These are phyloP conservation scores for Distichodus sexfasciatus DNA, from an alignment of 2,797 vertebrate species.

Conservation along the genomic window DNA sequence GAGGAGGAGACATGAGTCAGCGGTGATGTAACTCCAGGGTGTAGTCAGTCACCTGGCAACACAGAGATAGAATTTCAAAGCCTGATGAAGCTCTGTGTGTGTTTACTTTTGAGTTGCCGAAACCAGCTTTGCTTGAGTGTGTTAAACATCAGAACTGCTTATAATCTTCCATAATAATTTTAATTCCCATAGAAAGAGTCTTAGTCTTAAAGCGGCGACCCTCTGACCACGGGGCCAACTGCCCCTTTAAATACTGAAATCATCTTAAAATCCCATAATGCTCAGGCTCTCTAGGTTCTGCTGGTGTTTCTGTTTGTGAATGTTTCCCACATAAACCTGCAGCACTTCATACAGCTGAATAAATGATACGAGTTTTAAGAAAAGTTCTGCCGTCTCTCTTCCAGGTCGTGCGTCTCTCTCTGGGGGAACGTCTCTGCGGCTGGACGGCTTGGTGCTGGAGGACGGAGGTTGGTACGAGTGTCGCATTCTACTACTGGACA, in stretches of 20 bases:
- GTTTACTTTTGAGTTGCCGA: background rate
- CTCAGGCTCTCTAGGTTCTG: too few species aligned
- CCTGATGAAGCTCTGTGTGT: conserved; percentile 24
- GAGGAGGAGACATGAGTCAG: conserved; percentile 27
- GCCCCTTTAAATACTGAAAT: too few species aligned
- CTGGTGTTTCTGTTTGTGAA: too few species aligned
- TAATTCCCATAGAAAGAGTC: too few species aligned
- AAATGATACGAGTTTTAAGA: too few species aligned
- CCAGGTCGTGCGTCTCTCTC: conserved; percentile 84
- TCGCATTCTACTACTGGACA: conserved; percentile 83
- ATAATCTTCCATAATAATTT: too few species aligned
- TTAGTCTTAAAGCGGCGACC: too few species aligned
- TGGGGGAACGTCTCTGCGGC: conserved; percentile 76
- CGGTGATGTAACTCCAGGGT: conserved; percentile 50
- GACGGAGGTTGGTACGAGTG: conserved; percentile 93
- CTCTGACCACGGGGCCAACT: too few species aligned
- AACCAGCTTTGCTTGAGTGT: background rate
- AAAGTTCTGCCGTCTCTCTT: background rate
- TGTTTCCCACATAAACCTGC: too few species aligned
- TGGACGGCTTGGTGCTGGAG: conserved; percentile 76
- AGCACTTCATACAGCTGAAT: too few species aligned
- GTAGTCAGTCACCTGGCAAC: conserved; percentile 75
- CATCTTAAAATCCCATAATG: too few species aligned
- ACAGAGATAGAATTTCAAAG: conserved; percentile 64
- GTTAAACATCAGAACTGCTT: background rate